Percentiles rank a stretch among this genome's conserved stretches.
Evolutionary conservation across 2,797 vertebrate species (phyloP).

Genomic region (Bothrops alternatus): DNA sequence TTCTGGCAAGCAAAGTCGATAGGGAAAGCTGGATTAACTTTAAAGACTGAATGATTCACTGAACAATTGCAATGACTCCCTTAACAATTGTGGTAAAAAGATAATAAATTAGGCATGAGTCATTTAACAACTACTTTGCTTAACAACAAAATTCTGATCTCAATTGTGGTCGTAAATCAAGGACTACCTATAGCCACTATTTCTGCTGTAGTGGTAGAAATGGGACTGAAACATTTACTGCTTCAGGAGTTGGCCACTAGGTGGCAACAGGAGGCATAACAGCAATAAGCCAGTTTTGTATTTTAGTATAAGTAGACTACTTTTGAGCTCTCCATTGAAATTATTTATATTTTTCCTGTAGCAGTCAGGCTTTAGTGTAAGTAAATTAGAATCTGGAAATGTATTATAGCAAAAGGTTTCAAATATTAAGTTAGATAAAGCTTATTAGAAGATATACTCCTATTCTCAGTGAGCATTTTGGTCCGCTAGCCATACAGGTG

Average conservation of each 20-base stretch:
- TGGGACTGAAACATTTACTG: not conserved
- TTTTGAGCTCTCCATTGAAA: not conserved
- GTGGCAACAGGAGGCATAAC: not conserved
- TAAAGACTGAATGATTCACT: not conserved
- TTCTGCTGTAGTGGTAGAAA: not conserved
- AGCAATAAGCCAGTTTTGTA: not conserved
- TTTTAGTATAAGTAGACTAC: not conserved
- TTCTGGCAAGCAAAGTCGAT: not conserved
- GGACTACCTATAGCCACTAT: not conserved
- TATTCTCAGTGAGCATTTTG: no score
- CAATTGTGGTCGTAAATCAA: not conserved
- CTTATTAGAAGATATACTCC: not conserved
- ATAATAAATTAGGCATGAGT: not conserved
- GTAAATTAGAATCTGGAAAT: not conserved
- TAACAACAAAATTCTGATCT: not conserved
- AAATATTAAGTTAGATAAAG: not conserved
- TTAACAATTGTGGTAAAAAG: not conserved
- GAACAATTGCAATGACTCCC: not conserved
- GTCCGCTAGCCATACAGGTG: fast-evolving
- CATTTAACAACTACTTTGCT: not conserved
- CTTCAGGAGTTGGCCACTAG: not conserved
- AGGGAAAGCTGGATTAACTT: not conserved
- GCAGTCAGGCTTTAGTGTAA: not conserved
- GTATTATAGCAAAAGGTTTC: not conserved
- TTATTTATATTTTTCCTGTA: not conserved